Evolutionary conservation across 2,113 vertebrate genomes (phyloP).

Genomic region (Xyrauchen texanus): DNA sequence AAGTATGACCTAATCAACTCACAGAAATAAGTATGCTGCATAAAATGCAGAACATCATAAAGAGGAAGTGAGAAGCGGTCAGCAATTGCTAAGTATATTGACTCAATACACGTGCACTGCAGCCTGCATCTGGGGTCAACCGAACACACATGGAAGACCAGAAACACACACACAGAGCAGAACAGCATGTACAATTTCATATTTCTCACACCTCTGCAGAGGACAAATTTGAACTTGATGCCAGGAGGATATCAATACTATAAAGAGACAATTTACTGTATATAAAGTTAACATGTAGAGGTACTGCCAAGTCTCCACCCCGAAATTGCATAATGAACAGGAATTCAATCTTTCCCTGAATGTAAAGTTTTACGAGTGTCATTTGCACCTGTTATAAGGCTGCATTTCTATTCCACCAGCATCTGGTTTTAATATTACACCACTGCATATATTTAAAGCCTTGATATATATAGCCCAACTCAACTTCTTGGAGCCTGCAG

Average conservation of each 20-base stretch:
- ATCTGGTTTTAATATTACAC: slow-evolving; percentile 48
- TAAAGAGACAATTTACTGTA: slow-evolving; percentile 1
- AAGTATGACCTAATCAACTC: too few species aligned
- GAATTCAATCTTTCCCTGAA: not conserved
- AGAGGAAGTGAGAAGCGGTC: too few species aligned
- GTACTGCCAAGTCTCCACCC: not conserved
- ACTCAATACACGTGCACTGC: too few species aligned
- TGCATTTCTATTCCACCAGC: not conserved
- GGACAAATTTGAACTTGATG: not conserved
- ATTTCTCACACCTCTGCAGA: too few species aligned
- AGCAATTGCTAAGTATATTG: too few species aligned
- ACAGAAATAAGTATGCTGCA: too few species aligned
- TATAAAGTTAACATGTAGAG: not conserved
- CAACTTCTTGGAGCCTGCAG: slow-evolving; percentile 10
- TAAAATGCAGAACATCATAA: too few species aligned
- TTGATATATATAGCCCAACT: slow-evolving; percentile 26
- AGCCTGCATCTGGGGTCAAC: too few species aligned
- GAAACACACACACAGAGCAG: too few species aligned
- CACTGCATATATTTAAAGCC: slow-evolving; percentile 28
- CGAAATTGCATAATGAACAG: too few species aligned
- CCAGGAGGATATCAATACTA: not conserved
- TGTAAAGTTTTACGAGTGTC: slow-evolving; percentile 28
- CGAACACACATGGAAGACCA: too few species aligned
- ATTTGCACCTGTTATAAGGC: slow-evolving; percentile 51
- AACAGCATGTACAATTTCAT: too few species aligned